A percentile compares a stretch with the other conserved stretches of the same genome.
Evolutionary conservation across 2,888 invertebrate genomes (phyloP).

Genomic region (Odontocolon sp.): DNA sequence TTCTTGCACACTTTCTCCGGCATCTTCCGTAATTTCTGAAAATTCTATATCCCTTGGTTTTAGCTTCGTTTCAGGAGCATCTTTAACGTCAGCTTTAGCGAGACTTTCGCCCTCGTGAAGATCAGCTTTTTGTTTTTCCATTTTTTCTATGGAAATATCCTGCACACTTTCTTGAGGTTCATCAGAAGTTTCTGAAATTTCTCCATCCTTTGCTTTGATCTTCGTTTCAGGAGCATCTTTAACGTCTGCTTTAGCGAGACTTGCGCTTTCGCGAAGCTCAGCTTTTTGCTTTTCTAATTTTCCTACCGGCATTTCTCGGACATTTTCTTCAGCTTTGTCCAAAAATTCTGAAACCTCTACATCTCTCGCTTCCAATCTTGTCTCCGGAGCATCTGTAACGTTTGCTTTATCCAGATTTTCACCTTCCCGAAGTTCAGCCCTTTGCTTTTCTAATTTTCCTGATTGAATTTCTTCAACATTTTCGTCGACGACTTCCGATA

Average conservation of each 20-base stretch:
- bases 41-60: not conserved
- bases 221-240: slow-evolving; percentile 39
- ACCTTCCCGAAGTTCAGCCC: slow-evolving; percentile 1
- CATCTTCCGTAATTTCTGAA: not conserved
- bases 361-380: not conserved
- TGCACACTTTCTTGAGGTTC: slow-evolving; percentile 41
- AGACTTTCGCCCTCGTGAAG: slow-evolving; percentile 8
- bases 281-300: slow-evolving; percentile 20
- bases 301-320: not conserved
- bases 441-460: slow-evolving; percentile 9
- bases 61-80: slow-evolving; percentile 30
- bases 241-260: slow-evolving; percentile 10
- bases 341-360: not conserved
- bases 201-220: slow-evolving; percentile 63
- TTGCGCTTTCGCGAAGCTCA: slow-evolving; percentile 8
- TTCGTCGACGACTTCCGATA: slow-evolving; percentile 14
- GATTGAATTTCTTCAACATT: slow-evolving; percentile 6
- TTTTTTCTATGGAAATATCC: slow-evolving; percentile 23
- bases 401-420: slow-evolving; percentile 10
- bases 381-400: not conserved
- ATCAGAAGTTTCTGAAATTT: slow-evolving; percentile 57
- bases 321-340: slow-evolving; percentile 26
- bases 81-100: slow-evolving; percentile 5
- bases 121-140: slow-evolving; percentile 18
- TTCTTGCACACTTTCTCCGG: slow-evolving; percentile 34